Conservation (phyloP, 92 coral and sea anemone genomes). For the Zoanthus sociatus region DNA sequence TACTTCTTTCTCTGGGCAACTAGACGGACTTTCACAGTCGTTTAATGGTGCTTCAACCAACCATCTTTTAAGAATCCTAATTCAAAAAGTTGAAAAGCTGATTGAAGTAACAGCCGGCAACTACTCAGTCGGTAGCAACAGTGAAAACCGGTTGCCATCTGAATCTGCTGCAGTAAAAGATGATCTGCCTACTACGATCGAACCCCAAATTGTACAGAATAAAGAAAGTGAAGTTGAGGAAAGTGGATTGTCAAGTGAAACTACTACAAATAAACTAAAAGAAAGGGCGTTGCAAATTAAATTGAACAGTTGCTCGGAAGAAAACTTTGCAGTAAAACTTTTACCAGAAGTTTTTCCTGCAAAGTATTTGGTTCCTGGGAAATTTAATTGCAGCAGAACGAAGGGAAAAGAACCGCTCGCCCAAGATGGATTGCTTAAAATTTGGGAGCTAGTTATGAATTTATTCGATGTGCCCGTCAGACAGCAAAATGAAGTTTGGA, state of each 20-base stretch:
- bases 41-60: not conserved
- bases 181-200: not conserved
- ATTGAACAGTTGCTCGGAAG: constrained; percentile 5
- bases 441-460: not conserved
- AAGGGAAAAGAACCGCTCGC: not conserved
- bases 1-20: not conserved
- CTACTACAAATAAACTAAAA: not conserved
- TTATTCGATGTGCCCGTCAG: not conserved
- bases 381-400: not conserved
- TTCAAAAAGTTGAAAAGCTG: not conserved
- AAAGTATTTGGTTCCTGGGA: not conserved
- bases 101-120: not conserved
- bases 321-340: not conserved
- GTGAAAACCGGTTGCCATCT: not conserved
- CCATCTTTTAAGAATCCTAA: not conserved
- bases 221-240: not conserved
- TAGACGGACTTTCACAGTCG: not conserved
- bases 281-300: not conserved
- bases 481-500: constrained; percentile 5
- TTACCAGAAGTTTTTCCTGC: not conserved
- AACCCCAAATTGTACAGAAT: not conserved
- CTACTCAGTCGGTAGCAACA: not conserved
- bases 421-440: not conserved
- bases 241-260: not conserved
- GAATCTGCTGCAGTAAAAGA: not conserved